phyloP scores from a whole-genome alignment of 2,888 invertebrate species.

The Exephanes ischioxanthus region DNA sequence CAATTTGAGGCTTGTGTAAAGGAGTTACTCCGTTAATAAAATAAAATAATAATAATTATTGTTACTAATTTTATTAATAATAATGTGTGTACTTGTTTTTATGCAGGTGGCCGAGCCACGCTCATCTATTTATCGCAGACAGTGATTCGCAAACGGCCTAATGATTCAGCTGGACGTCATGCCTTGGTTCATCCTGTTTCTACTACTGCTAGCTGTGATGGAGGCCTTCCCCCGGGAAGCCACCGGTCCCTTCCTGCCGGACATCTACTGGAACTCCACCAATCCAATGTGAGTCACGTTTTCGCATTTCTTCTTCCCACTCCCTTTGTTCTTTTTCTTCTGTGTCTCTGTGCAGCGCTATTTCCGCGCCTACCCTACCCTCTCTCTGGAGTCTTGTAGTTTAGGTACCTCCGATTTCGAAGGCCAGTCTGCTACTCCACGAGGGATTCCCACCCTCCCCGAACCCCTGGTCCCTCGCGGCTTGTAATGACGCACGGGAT shows the following conservation, averaged over 20 bases:
- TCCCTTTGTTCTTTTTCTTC: constrained; percentile 3
- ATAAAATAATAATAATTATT: too few species aligned
- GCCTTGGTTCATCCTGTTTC: constrained; percentile 86
- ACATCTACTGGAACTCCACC: constrained; percentile 87
- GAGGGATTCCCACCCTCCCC: constrained; percentile 6
- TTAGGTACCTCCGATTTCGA: constrained; percentile 25
- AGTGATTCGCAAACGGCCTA: constrained; percentile 82
- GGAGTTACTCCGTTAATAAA: too few species aligned
- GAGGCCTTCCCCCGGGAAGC: constrained; percentile 86
- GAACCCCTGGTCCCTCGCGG: constrained; percentile 37
- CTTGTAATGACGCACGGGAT: constrained; percentile 51
- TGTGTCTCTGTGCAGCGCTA: constrained; percentile 36
- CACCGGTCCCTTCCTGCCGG: constrained; percentile 85
- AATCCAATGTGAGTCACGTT: constrained; percentile 86
- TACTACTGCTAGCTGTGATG: constrained; percentile 86
- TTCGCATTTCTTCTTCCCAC: constrained; percentile 50
- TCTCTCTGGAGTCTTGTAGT: constrained; percentile 22
- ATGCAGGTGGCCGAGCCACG: constrained; percentile 77
- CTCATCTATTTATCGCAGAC: constrained; percentile 73
- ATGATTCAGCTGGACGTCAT: constrained; percentile 85
- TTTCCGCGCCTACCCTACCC: not conserved
- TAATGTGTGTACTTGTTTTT: constrained; percentile 9
- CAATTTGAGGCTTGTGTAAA: too few species aligned
- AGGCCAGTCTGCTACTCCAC: constrained; percentile 27
- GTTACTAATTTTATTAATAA: not conserved